Conservation (phyloP, 2,888 invertebrate genomes). For the Dendrolimus houi region DNA sequence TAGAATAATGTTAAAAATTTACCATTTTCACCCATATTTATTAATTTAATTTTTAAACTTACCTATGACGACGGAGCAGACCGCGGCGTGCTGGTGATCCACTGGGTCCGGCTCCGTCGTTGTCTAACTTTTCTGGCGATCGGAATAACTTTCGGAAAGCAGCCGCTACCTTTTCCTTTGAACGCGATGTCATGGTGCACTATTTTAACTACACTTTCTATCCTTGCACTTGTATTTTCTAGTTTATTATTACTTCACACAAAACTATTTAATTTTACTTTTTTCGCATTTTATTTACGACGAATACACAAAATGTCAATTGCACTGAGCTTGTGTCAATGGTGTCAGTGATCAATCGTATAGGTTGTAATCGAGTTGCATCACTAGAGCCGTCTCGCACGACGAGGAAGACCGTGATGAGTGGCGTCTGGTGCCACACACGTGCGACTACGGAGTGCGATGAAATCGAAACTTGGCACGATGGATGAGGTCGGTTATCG, state of each 20-base stretch:
- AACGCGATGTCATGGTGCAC: conserved; percentile 83
- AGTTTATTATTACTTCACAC: conserved; percentile 19
- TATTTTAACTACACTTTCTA: conserved; percentile 33
- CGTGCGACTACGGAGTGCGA: conserved; percentile 56
- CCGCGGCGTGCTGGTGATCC: conserved; percentile 78
- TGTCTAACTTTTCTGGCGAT: conserved; percentile 82
- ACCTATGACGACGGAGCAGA: conserved; percentile 68
- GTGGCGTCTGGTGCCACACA: conserved; percentile 35
- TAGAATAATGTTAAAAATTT: conserved; percentile 12
- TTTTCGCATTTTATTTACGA: conserved; percentile 24
- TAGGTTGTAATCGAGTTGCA: conserved; percentile 26
- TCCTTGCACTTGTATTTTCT: conserved; percentile 33
- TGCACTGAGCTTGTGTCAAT: background rate
- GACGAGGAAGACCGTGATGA: conserved; percentile 21
- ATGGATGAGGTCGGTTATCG: conserved; percentile 54
- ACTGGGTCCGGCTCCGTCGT: conserved; percentile 77
- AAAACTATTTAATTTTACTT: conserved; percentile 33
- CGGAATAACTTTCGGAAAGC: conserved; percentile 87
- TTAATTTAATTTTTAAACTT: conserved; percentile 5
- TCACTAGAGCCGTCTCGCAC: conserved; percentile 40
- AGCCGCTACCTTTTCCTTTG: conserved; percentile 88
- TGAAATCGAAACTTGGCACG: conserved; percentile 62
- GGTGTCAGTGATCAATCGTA: background rate
- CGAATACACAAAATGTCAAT: conserved; percentile 40
- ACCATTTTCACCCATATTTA: background rate